Evolutionary conservation across 2,113 vertebrate genomes (phyloP).

Genomic region (Cyanoliseus patagonus): DNA sequence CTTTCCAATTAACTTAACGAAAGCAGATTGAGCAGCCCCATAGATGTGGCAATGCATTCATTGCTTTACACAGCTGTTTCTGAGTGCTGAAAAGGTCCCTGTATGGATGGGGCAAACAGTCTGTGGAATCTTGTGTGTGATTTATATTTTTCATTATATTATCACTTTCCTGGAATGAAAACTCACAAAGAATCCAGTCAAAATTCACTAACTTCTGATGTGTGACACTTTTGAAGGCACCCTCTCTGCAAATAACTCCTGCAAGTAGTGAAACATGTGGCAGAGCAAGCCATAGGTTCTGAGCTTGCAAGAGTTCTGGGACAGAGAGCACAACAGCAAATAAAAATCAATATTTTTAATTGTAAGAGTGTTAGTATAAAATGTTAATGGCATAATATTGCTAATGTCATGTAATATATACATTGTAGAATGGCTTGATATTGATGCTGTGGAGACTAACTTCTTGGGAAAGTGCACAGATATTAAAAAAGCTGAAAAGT

Average conservation of each 20-base stretch:
- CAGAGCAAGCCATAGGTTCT: neutral
- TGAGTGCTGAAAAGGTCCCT: neutral
- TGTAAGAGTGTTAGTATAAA: neutral
- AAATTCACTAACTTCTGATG: neutral
- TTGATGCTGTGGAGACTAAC: neutral
- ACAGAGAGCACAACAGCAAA: neutral
- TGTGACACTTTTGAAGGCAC: neutral
- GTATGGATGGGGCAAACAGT: accelerated
- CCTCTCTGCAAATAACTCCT: neutral
- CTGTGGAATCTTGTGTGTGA: neutral
- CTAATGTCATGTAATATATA: neutral
- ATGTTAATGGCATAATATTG: neutral
- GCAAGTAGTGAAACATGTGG: neutral
- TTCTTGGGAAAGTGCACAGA: neutral
- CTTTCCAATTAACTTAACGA: neutral
- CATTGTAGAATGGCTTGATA: neutral
- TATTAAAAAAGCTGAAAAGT: conserved; percentile 3
- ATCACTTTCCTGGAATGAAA: neutral
- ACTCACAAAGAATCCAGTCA: neutral
- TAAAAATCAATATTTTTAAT: neutral
- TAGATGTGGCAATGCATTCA: neutral
- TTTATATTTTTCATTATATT: neutral
- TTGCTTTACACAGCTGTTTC: neutral
- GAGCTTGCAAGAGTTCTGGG: neutral
- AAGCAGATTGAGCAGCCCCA: neutral